Evolutionary conservation across 1,140 invertebrate species (phyloP).

Genomic region (Orussus abietinus): DNA sequence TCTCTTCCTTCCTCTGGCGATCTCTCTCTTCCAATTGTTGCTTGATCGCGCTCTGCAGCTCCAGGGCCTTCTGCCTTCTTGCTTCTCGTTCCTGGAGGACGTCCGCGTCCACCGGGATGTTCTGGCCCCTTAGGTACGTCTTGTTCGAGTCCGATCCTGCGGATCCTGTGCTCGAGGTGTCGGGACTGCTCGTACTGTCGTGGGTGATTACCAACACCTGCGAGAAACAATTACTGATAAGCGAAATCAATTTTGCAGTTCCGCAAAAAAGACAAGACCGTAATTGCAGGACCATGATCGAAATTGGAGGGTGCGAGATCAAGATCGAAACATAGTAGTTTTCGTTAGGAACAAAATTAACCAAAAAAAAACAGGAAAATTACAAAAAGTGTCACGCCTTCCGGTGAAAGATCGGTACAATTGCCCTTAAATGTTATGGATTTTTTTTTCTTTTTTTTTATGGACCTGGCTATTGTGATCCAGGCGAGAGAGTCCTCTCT

Average conservation of each 20-base stretch:
- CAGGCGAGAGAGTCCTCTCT: constrained; percentile 54
- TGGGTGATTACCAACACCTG: constrained; percentile 50
- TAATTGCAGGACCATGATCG: too few species aligned
- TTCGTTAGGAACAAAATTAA: constrained; percentile 1
- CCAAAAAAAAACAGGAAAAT: constrained; percentile 2
- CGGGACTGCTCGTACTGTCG: constrained; percentile 42
- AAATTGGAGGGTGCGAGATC: too few species aligned
- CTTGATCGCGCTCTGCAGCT: constrained; percentile 69
- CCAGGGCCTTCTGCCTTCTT: constrained; percentile 65
- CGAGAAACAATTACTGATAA: constrained; percentile 11
- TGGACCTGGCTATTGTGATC: constrained; percentile 43
- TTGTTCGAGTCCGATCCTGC: constrained; percentile 49
- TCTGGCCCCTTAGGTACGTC: constrained; percentile 67
- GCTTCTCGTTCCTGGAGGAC: constrained; percentile 65
- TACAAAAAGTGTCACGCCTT: too few species aligned
- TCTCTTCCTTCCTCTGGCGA: constrained; percentile 61
- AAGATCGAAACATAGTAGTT: constrained; percentile 9
- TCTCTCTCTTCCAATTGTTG: constrained; percentile 70
- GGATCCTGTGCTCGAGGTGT: constrained; percentile 40
- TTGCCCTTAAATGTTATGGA: too few species aligned
- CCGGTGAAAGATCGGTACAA: too few species aligned
- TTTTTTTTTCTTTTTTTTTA: constrained; percentile 1
- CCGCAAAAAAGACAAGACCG: too few species aligned
- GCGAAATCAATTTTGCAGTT: too few species aligned
- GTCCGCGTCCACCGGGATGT: constrained; percentile 65